phyloP scores from a whole-genome alignment of 2,888 invertebrate species.

The Hermaeophaga mercurialis region DNA sequence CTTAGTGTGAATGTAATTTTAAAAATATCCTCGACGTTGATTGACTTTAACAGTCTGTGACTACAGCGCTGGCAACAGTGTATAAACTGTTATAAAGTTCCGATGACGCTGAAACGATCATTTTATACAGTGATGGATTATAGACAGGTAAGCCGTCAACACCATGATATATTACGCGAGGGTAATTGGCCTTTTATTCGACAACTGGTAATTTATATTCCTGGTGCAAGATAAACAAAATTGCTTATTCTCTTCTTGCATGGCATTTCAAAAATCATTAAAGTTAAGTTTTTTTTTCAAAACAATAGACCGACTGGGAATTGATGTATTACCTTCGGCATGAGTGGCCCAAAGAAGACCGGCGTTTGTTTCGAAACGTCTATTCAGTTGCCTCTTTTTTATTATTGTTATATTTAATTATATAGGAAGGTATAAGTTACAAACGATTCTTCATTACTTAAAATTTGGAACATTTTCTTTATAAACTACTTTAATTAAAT shows the following conservation, averaged over 20 bases:
- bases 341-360: not conserved
- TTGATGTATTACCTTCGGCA: constrained; percentile 9
- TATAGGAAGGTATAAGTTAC: no score
- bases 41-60: not conserved
- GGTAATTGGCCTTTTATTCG: constrained; percentile 40
- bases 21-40: not conserved
- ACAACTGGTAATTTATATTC: constrained; percentile 39
- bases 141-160: constrained; percentile 37
- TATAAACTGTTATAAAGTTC: constrained; percentile 7
- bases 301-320: constrained; percentile 21
- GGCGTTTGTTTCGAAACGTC: not conserved
- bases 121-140: constrained; percentile 36
- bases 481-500: no score
- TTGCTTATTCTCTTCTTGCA: constrained; percentile 32
- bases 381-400: no score
- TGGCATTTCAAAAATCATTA: constrained; percentile 36
- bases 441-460: no score
- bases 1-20: no score
- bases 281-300: constrained; percentile 28
- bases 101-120: constrained; percentile 24
- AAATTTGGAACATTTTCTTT: no score
- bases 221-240: constrained; percentile 34
- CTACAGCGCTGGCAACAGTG: constrained; percentile 14
- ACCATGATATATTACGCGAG: constrained; percentile 35
- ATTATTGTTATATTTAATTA: no score